Evolutionary conservation across 1,140 invertebrate species (phyloP).

Genomic region (Orussus abietinus): DNA sequence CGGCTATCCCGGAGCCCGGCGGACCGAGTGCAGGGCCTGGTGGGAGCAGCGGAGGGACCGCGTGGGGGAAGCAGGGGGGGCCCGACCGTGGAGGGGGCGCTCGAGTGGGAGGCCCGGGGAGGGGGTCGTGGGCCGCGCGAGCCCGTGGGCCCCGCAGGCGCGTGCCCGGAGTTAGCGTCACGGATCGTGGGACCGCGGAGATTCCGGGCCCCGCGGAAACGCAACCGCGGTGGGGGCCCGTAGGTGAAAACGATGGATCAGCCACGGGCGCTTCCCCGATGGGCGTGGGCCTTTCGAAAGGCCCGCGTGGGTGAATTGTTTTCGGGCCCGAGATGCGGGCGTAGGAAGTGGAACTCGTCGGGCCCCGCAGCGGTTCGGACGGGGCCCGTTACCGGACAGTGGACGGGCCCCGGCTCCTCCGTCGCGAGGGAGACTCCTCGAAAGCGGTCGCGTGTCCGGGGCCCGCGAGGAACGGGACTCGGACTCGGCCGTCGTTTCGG

Average conservation of each 20-base stretch:
- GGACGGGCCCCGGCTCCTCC: not conserved
- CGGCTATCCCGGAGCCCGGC: too few relatives aligned
- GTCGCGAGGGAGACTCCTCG: not conserved
- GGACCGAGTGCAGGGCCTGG: slow-evolving; percentile 7
- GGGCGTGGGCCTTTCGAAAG: too few relatives aligned
- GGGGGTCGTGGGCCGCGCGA: slow-evolving; percentile 14
- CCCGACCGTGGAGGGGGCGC: not conserved
- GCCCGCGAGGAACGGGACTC: not conserved
- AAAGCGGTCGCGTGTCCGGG: too few relatives aligned
- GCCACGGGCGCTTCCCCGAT: too few relatives aligned
- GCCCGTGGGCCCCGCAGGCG: slow-evolving; percentile 37
- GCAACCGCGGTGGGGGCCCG: too few relatives aligned
- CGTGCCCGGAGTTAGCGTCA: slow-evolving; percentile 43
- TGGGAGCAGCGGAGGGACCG: slow-evolving; percentile 5
- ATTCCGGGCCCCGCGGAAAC: slow-evolving; percentile 22
- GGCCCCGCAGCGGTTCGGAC: too few relatives aligned
- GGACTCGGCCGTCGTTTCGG: not conserved
- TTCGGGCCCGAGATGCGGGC: too few relatives aligned
- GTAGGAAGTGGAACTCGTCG: too few relatives aligned
- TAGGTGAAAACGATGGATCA: too few relatives aligned
- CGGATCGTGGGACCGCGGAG: slow-evolving; percentile 19
- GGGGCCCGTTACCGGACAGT: too few relatives aligned
- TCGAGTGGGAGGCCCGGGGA: slow-evolving; percentile 27
- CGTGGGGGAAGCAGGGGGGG: slow-evolving; percentile 13
- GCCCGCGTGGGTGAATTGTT: too few relatives aligned